Conservation (phyloP, 2,113 vertebrate species). For the Chroicocephalus ridibundus region DNA sequence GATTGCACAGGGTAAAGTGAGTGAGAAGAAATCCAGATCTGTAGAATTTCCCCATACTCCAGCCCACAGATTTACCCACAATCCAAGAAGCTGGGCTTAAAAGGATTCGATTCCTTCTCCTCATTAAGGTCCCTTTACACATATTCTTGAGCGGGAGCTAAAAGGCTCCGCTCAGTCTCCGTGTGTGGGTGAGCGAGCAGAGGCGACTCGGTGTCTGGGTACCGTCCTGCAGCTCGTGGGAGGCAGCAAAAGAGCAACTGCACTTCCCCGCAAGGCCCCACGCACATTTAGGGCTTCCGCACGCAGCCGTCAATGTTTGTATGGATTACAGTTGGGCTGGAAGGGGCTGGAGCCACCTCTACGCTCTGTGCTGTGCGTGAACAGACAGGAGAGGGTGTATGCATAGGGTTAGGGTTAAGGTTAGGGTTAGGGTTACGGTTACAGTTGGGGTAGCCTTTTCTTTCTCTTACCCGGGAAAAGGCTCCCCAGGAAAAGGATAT, state of each 20-base stretch:
- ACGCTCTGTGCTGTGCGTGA: accelerated
- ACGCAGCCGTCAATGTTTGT: neutral
- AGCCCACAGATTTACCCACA: neutral
- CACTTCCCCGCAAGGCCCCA: neutral
- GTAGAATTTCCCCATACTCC: neutral
- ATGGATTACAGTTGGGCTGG: neutral
- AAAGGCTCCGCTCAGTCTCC: neutral
- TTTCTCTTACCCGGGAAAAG: neutral
- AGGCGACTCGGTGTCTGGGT: neutral
- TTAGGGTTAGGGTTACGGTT: neutral
- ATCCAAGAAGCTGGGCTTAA: neutral
- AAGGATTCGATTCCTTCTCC: neutral
- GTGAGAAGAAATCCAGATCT: neutral
- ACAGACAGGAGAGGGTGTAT: neutral
- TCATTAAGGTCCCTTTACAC: neutral
- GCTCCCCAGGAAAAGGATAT: neutral
- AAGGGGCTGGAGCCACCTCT: neutral
- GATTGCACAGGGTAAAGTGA: neutral
- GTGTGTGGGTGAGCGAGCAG: neutral
- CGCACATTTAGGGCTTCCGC: neutral
- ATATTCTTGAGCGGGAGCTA: neutral
- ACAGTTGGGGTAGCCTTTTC: neutral
- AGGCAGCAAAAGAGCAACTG: neutral
- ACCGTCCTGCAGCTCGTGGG: neutral
- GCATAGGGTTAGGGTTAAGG: neutral